Evolutionary conservation across 2,888 invertebrate genomes (phyloP), one percentile per base, ranked within the genome.

Genomic region (Rhamphomyia laevipes): DNA sequence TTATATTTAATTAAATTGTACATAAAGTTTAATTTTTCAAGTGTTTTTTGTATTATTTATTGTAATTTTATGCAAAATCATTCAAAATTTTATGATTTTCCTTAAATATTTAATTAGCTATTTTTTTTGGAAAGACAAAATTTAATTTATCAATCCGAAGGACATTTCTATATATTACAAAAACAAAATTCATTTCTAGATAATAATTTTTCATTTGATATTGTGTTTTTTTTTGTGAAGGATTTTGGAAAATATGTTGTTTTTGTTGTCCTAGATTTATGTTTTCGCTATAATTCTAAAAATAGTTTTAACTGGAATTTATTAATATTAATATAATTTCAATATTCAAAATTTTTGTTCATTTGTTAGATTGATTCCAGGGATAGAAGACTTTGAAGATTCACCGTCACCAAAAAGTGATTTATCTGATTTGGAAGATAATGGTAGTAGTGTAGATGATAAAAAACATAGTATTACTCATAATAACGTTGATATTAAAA

Each of bases 381-480:
- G 85, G 77, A 76, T 88, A 63, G 89, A 89, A 61, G 86, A 87
- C 67, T 53, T 69, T n/a, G 84, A 84, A 55, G 86, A 86, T 38
- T 82, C 87, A 30, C 78, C 80, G 53, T 86, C 86, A 56, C 83
- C 86, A 59, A 85, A 84, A 66, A 83, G 81, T 64, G 82, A 81
- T 61, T 78, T 73, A 43, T 78, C 82, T 52, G 81, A 82, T 53
- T 80, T 79, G 58, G 81, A 80, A 52, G 78, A 79, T 49, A 70
- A 64, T 56, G 61, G 65, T 53, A 59, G 44, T n/a, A 47, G 44
- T 16, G 50, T 48, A 23, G n/a, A 23, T 27, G 35, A 35, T 7
- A 40, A 18, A 18, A 18, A 40, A 21, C 40, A 40, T 13, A 40
- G 50, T 53, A 46, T 51, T 45, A 30, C 37, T 43, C 21, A 15